Evolutionary conservation across 2,888 invertebrate genomes (phyloP).

Genomic region (Agrypnus murinus): DNA sequence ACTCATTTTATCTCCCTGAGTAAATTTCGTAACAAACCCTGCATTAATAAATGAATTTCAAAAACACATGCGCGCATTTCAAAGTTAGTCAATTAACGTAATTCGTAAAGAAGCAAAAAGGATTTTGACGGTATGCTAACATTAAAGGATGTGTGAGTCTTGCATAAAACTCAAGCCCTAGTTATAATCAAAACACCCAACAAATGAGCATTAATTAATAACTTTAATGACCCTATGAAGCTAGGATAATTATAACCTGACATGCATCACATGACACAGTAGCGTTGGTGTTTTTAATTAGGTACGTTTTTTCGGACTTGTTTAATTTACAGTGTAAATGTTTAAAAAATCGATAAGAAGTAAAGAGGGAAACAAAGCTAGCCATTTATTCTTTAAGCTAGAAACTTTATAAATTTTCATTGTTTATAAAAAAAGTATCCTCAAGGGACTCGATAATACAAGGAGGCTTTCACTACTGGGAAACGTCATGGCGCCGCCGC

Average conservation of each 20-base stretch:
- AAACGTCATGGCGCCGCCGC: slow-evolving; percentile 53
- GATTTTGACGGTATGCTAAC: no score
- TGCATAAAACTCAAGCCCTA: no score
- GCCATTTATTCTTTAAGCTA: slow-evolving; percentile 24
- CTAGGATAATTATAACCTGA: background rate
- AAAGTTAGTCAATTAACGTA: no score
- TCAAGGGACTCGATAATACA: slow-evolving; percentile 51
- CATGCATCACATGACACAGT: background rate
- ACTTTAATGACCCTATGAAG: background rate
- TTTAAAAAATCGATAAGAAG: background rate
- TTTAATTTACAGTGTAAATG: no score
- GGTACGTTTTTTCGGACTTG: background rate
- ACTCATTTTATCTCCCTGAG: no score
- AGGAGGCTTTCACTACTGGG: slow-evolving; percentile 50
- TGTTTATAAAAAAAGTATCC: slow-evolving; percentile 55
- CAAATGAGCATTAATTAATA: slow-evolving; percentile 20
- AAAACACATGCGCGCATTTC: no score
- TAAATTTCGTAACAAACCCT: no score
- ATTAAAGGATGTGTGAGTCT: no score
- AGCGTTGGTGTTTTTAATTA: background rate
- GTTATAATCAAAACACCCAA: slow-evolving; percentile 8
- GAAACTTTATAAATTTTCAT: slow-evolving; percentile 42
- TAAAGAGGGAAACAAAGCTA: slow-evolving; percentile 4
- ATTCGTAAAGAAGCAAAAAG: no score
- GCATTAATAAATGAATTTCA: no score